These are phyloP conservation scores for Epiblema foenella DNA, from an alignment of 2,888 invertebrate genomes.

Conservation along the genomic window DNA sequence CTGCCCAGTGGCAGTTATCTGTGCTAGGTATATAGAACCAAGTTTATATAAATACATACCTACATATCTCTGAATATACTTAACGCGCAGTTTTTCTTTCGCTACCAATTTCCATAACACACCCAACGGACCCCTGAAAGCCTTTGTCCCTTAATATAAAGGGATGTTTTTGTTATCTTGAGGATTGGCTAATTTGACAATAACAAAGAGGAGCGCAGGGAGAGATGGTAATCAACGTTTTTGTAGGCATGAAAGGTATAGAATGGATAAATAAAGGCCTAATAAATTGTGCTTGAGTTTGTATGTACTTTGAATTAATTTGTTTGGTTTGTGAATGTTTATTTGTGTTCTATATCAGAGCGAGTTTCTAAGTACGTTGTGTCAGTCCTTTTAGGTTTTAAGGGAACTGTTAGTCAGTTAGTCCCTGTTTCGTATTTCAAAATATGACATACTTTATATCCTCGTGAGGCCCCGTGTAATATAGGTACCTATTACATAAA, in stretches of 20 bases:
- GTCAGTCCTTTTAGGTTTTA: too few species aligned
- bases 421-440: too few species aligned
- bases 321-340: conserved; percentile 33
- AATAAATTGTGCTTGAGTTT: conserved; percentile 60
- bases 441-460: too few species aligned
- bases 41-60: too few species aligned
- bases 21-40: too few species aligned
- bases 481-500: too few species aligned
- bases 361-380: not conserved
- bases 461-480: too few species aligned
- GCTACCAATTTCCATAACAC: not conserved
- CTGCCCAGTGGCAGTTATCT: too few species aligned
- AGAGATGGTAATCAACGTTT: conserved; percentile 79
- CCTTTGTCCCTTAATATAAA: conserved; percentile 79
- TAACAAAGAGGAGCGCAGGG: conserved; percentile 81
- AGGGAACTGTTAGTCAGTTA: too few species aligned
- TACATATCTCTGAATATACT: too few species aligned
- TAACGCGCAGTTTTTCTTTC: conserved; percentile 8
- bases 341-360: conserved; percentile 12
- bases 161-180: conserved; percentile 85
- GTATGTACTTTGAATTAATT: conserved; percentile 44
- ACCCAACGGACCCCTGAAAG: conserved; percentile 50
- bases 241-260: conserved; percentile 59
- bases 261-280: conserved; percentile 55
- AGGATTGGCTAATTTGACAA: conserved; percentile 85